Conservation (phyloP, 2,113 vertebrate species). For the Paratilapia polleni region DNA sequence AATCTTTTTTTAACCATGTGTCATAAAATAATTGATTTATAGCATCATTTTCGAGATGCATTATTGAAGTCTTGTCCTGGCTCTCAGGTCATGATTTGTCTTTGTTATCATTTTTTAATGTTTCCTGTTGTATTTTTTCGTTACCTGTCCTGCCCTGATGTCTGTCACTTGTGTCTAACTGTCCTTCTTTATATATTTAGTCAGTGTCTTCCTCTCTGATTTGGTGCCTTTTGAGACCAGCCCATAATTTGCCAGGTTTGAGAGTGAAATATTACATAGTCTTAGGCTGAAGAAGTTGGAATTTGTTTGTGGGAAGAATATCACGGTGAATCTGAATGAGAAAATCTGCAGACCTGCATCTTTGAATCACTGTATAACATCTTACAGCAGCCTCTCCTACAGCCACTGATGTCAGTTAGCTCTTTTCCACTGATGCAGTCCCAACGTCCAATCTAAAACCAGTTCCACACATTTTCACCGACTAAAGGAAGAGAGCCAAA, state of each 20-base stretch:
- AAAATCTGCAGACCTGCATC: no score
- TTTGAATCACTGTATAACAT: no score
- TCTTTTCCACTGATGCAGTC: not conserved
- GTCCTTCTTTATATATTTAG: not conserved
- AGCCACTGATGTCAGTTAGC: not conserved
- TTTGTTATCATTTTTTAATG: not conserved
- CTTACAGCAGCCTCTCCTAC: no score
- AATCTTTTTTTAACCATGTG: not conserved
- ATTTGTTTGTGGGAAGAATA: no score
- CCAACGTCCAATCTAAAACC: not conserved
- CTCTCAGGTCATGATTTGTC: not conserved
- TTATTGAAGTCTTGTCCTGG: not conserved
- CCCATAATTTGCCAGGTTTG: not conserved
- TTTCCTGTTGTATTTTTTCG: not conserved
- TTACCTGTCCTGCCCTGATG: not conserved
- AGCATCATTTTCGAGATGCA: not conserved
- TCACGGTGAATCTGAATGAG: no score
- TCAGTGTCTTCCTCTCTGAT: not conserved
- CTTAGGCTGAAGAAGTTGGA: not conserved
- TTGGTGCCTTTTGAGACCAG: no score
- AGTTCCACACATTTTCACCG: not conserved
- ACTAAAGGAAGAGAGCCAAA: not conserved
- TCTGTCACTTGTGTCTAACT: not conserved
- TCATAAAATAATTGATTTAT: conserved; percentile 2
- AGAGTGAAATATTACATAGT: not conserved